These are phyloP conservation scores for Drosophila lacteicornis DNA, from an alignment of 1,140 invertebrate genomes.

Conservation along the genomic window DNA sequence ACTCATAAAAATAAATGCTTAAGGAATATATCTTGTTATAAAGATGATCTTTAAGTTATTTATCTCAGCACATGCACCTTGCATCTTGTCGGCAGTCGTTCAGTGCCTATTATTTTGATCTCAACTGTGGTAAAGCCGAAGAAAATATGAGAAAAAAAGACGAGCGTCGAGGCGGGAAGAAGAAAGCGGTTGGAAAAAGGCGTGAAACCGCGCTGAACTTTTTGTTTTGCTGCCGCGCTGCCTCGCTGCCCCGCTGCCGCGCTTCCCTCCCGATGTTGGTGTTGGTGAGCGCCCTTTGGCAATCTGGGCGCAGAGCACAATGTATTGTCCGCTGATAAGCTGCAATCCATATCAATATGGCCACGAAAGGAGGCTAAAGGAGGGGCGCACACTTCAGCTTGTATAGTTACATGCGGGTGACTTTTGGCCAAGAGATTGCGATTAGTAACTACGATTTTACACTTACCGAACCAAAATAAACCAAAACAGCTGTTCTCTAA, in stretches of 20 bases:
- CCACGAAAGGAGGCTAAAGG: not conserved
- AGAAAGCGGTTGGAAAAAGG: conserved; percentile 26
- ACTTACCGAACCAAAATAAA: conserved; percentile 1
- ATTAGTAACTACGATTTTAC: not conserved
- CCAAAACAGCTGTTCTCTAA: conserved; percentile 12
- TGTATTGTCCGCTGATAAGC: conserved; percentile 31
- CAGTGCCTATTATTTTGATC: conserved; percentile 8
- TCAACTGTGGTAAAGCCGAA: conserved; percentile 4
- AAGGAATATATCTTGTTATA: not conserved
- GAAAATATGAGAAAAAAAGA: conserved; percentile 5
- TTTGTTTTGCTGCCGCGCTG: conserved; percentile 6
- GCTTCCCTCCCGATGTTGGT: no score
- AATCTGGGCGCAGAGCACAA: conserved; percentile 24
- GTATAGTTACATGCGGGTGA: conserved; percentile 35
- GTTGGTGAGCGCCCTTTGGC: conserved; percentile 13
- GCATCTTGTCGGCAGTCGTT: not conserved
- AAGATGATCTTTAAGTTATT: not conserved
- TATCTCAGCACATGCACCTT: not conserved
- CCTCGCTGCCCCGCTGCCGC: no score
- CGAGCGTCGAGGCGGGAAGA: not conserved
- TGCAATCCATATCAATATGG: conserved; percentile 37
- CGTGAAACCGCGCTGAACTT: conserved; percentile 15
- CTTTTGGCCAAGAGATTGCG: conserved; percentile 38
- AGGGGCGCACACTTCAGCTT: conserved; percentile 5
- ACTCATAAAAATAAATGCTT: not conserved